Base-by-base conservation (phyloP, 2,888 invertebrate species). In the Atrina japonica region DNA sequence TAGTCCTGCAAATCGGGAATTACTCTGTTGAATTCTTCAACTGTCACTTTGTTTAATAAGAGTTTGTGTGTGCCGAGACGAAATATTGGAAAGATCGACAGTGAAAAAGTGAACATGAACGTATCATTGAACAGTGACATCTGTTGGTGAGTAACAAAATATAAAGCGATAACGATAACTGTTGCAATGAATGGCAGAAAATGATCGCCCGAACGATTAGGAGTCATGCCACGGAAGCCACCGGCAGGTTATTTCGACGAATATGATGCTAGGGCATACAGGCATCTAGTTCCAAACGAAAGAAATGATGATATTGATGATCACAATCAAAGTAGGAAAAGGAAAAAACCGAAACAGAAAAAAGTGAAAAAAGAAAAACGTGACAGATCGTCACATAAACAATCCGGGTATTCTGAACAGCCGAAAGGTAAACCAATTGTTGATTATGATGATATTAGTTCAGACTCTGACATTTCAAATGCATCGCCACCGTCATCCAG, bases 361-460 rank as follows among this genome's bases (percentile, higher is more conserved):
- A 75, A 78, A 72, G 78, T 77, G 27, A 75, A 80, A 73, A 67
- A 74, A 64, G 75, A 70, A 68, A 56, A 41, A n/a, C 23, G 53
- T 29, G n/a, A n/a, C n/a, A n/a, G n/a, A n/a, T n/a, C n/a, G n/a
- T 43, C 55, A 61, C 30, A 76, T 65, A 64, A 76, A 70, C 23
- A 52, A 52, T 21, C 27, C 14, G 21, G 18, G 2, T 27, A 40
- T 7, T 41, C n/a, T 41, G 43, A 58, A 23, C 43, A 40, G n/a
- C 27, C 58, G 7, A 49, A 43, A 25, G 66, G 49, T 2, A 74
- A 78, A 55, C 75, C 80, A 16, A 76, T 73, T 61, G 83, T 84
- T 2, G 86, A 79, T 41, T 87, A 87, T 66, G 87, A 87, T 73
- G 86, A 85, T 68, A 83, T 87, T 21, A 86, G 85, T 75, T 86